phyloP scores from a whole-genome alignment of 2,888 invertebrate species.

The Oligia latruncula region DNA sequence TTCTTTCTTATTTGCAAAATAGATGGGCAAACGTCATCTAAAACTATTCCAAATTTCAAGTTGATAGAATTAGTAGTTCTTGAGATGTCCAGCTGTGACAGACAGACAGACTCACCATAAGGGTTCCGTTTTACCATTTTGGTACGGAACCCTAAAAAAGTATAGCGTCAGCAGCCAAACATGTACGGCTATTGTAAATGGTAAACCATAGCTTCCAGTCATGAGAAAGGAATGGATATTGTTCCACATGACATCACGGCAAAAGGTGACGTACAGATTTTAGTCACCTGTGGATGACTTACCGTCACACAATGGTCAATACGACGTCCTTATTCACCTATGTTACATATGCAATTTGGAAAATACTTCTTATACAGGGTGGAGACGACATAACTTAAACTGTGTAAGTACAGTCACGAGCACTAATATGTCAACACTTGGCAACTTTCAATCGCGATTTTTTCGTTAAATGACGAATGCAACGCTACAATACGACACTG shows the following conservation, averaged over 20 bases:
- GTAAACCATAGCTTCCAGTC: constrained; percentile 21
- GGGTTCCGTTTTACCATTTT: too few species aligned
- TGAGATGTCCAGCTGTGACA: too few species aligned
- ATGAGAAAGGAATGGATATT: constrained; percentile 53
- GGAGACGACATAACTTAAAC: not conserved
- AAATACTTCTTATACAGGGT: not conserved
- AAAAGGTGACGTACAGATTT: constrained; percentile 40
- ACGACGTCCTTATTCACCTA: not conserved
- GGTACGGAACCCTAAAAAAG: not conserved
- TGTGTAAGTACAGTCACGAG: too few species aligned
- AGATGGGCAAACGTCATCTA: too few species aligned
- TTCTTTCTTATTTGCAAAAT: too few species aligned
- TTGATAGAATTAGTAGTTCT: too few species aligned
- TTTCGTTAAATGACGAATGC: too few species aligned
- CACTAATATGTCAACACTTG: too few species aligned
- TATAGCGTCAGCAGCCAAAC: constrained; percentile 11
- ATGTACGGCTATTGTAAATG: constrained; percentile 34
- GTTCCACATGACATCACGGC: constrained; percentile 36
- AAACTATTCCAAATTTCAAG: too few species aligned
- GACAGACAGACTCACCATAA: too few species aligned
- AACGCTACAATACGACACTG: too few species aligned
- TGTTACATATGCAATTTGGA: not conserved
- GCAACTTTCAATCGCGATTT: too few species aligned
- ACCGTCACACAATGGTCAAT: constrained; percentile 33
- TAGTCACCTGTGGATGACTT: constrained; percentile 48